phyloP scores from a whole-genome alignment of 2,797 vertebrate genomes.

The Galago senegalensis region DNA sequence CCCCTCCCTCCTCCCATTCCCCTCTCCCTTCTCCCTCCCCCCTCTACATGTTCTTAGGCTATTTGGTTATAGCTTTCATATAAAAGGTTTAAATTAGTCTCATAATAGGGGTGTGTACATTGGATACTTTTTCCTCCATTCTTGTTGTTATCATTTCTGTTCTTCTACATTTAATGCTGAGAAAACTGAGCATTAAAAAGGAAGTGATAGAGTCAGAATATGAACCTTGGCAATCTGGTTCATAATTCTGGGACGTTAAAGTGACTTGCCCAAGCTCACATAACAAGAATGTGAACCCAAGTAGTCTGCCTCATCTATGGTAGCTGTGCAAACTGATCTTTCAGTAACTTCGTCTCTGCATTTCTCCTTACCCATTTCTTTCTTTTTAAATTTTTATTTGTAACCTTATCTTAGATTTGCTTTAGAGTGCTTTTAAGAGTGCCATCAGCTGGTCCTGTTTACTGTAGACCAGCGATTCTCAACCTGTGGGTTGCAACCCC shows the following conservation, averaged over 20 bases:
- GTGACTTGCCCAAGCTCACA: not conserved
- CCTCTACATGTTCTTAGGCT: no score
- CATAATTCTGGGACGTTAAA: not conserved
- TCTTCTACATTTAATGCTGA: not conserved
- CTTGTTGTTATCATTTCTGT: not conserved
- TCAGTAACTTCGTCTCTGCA: not conserved
- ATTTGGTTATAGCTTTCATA: no score
- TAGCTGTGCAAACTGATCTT: constrained; percentile 28
- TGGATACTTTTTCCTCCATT: no score
- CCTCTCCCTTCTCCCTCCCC: no score
- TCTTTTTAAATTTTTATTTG: constrained; percentile 7
- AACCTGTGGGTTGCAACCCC: no score
- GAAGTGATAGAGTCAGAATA: not conserved
- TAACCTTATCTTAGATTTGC: constrained; percentile 28
- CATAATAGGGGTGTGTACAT: no score
- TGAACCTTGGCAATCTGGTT: not conserved
- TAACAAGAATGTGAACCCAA: not conserved
- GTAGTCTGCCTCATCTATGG: not conserved
- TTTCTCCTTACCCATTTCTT: not conserved
- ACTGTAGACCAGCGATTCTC: not conserved
- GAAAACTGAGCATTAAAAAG: constrained; percentile 10
- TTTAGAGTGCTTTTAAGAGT: not conserved
- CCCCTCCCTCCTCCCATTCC: no score
- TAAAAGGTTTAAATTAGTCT: no score
- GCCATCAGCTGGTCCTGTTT: not conserved